These are phyloP conservation scores for Serinus canaria DNA, from an alignment of 2,113 vertebrate genomes.

Conservation along the genomic window DNA sequence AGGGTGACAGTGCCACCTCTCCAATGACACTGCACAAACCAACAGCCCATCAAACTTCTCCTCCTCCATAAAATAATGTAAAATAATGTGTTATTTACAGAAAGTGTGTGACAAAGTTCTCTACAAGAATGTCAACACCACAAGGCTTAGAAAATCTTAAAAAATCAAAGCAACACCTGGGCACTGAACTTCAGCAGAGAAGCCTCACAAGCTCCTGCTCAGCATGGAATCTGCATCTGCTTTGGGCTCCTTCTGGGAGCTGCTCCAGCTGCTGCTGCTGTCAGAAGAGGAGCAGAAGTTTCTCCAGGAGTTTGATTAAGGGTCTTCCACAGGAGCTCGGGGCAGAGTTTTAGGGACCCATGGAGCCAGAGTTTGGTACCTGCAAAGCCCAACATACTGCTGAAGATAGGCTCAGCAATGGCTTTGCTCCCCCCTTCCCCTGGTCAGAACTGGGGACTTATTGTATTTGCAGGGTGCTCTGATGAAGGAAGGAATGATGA, in stretches of 20 bases:
- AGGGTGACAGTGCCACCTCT: no score
- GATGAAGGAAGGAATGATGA: no score
- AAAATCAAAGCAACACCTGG: no score
- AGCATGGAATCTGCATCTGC: neutral
- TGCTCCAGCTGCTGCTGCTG: neutral
- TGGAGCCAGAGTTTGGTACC: neutral
- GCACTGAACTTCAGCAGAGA: neutral
- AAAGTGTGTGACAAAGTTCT: no score
- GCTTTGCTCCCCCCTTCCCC: neutral
- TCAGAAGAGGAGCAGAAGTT: neutral
- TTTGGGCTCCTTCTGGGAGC: neutral
- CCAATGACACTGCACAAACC: no score
- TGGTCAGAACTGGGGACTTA: neutral
- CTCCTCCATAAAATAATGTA: no score
- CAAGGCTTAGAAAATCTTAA: no score
- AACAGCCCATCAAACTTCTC: no score
- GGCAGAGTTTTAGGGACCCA: neutral
- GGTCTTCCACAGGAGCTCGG: neutral
- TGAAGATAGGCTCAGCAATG: neutral
- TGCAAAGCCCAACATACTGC: neutral
- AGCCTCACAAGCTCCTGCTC: neutral
- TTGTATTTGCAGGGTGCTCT: no score
- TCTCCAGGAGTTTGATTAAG: accelerated
- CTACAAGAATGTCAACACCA: no score
- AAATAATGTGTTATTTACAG: no score